Evolutionary conservation across 2,797 vertebrate genomes (phyloP).

Genomic region (Rhynchotus rufescens): DNA sequence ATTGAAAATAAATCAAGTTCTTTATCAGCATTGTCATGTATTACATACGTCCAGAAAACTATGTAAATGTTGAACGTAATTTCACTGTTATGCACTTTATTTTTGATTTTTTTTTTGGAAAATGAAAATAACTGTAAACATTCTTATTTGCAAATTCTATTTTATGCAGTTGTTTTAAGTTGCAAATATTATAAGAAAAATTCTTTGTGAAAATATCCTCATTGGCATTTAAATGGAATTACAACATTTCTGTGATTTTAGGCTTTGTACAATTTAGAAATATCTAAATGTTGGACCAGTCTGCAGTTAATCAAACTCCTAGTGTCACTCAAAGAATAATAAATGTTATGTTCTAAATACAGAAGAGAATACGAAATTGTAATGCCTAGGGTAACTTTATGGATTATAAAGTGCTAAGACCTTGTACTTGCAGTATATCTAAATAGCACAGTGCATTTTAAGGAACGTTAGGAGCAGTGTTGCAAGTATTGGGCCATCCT

Average conservation of each 20-base stretch:
- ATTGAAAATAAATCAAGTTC: neutral
- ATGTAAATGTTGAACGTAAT: conserved; percentile 22
- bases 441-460: conserved; percentile 27
- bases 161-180: neutral
- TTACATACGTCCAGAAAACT: neutral
- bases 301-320: neutral
- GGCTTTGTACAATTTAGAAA: neutral
- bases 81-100: conserved; percentile 49
- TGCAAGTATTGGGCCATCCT: conserved; percentile 28
- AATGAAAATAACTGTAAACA: neutral
- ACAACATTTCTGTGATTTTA: neutral
- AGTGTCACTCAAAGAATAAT: neutral
- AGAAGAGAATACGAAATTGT: conserved; percentile 21
- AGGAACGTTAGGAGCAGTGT: conserved; percentile 10
- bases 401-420: conserved; percentile 21
- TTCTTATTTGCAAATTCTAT: conserved; percentile 1
- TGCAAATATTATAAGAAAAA: conserved; percentile 7
- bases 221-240: neutral
- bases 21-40: neutral
- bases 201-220: neutral
- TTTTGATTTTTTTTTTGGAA: conserved; percentile 17
- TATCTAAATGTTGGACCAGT: neutral
- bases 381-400: conserved; percentile 17
- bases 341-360: neutral
- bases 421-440: conserved; percentile 28